Conservation (phyloP, 92 coral and sea anemone genomes). For the Galaxea fascicularis region DNA sequence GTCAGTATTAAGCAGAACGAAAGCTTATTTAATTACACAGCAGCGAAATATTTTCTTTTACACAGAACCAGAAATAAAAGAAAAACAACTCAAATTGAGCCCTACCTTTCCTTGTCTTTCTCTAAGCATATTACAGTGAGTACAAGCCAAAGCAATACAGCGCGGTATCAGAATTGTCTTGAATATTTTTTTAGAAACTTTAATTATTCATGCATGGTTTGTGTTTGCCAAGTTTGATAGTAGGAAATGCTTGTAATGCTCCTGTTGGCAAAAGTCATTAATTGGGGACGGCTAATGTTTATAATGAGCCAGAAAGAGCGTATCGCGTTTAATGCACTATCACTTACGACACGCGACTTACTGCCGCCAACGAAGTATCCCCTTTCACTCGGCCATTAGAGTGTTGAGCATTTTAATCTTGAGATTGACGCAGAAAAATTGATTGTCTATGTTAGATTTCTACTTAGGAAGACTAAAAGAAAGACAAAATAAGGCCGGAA, state of each 20-base stretch:
- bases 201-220: conserved; percentile 6
- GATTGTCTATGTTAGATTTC: too few species aligned
- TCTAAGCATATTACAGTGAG: neutral
- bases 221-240: neutral
- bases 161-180: neutral
- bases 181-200: neutral
- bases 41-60: neutral
- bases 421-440: neutral
- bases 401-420: neutral
- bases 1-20: neutral
- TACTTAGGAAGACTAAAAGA: too few species aligned
- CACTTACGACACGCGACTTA: neutral
- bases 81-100: too few species aligned
- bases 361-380: neutral
- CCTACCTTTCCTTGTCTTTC: neutral
- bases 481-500: too few species aligned
- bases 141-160: neutral
- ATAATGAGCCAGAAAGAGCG: neutral
- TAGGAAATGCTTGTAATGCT: neutral
- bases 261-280: neutral
- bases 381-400: neutral
- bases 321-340: neutral
- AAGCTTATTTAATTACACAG: neutral
- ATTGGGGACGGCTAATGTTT: conserved; percentile 1
- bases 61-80: neutral